phyloP scores from a whole-genome alignment of 2,888 invertebrate species.

The Patella ulyssiponensis region DNA sequence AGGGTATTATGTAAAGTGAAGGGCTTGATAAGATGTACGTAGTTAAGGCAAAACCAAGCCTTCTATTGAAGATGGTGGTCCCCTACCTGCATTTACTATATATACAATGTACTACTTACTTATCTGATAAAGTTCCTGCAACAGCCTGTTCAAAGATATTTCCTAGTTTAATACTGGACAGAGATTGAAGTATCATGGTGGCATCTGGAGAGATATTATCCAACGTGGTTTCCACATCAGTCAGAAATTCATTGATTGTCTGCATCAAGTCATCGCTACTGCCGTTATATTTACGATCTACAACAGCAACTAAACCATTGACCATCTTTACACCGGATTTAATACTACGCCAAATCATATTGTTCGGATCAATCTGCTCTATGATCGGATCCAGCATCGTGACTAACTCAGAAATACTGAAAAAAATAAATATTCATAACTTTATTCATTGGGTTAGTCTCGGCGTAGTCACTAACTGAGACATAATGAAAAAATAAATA shows the following conservation, averaged over 20 bases:
- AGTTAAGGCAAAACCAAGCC: too few relatives aligned
- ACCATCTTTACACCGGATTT: constrained; percentile 20
- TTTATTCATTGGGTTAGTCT: too few relatives aligned
- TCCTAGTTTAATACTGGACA: not conserved
- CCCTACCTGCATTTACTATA: not conserved
- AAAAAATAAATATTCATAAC: not conserved
- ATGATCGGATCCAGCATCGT: constrained; percentile 32
- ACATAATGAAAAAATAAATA: too few relatives aligned
- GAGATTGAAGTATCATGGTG: not conserved
- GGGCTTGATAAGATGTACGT: too few relatives aligned
- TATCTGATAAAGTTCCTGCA: not conserved
- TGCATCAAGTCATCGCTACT: not conserved
- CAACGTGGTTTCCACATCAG: not conserved
- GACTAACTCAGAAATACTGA: constrained; percentile 34
- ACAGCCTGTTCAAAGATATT: constrained; percentile 14
- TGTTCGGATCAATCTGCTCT: constrained; percentile 20
- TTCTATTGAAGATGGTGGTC: too few relatives aligned
- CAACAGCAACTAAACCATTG: constrained; percentile 12
- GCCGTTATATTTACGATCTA: constrained; percentile 16
- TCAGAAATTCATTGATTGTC: constrained; percentile 7
- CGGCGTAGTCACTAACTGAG: too few relatives aligned
- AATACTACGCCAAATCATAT: constrained; percentile 26
- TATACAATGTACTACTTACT: constrained; percentile 3
- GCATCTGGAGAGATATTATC: not conserved
- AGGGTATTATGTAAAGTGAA: too few relatives aligned